These are phyloP conservation scores for Puntigrus tetrazona DNA, from an alignment of 2,113 vertebrate genomes.

Conservation along the genomic window DNA sequence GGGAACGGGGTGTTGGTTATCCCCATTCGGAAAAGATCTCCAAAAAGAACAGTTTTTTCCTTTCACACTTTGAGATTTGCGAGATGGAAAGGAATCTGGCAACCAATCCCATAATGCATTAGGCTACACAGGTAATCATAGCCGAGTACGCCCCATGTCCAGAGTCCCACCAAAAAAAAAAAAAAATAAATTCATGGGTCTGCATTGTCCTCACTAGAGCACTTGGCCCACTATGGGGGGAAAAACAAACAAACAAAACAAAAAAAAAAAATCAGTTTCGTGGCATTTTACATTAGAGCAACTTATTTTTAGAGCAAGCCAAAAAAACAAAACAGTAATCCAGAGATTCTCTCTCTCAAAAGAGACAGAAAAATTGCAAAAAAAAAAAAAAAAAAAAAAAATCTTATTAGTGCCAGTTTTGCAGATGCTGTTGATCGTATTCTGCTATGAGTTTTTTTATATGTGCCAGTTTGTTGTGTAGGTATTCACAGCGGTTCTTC, in stretches of 20 bases:
- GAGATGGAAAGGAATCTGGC: constrained; percentile 56
- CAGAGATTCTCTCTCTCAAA: constrained; percentile 70
- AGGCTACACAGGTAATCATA: constrained; percentile 53
- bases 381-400: constrained; percentile 29
- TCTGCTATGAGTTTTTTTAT: constrained; percentile 97
- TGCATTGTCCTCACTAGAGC: constrained; percentile 64
- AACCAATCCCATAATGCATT: constrained; percentile 60
- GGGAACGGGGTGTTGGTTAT: constrained; percentile 54
- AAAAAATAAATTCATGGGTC: constrained; percentile 53
- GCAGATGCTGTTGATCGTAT: constrained; percentile 93
- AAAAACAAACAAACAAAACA: too few relatives aligned
- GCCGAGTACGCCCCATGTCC: constrained; percentile 48
- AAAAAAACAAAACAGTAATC: constrained; percentile 47
- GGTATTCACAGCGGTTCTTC: constrained; percentile 97
- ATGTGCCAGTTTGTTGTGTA: constrained; percentile 98
- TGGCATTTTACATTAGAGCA: constrained; percentile 65
- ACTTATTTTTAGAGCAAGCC: constrained; percentile 61
- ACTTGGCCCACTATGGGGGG: constrained; percentile 60
- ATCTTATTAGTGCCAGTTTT: constrained; percentile 75
- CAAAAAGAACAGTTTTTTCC: constrained; percentile 51
- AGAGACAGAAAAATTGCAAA: constrained; percentile 57
- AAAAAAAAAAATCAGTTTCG: constrained; percentile 64
- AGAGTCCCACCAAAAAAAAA: constrained; percentile 37
- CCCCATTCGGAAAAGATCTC: constrained; percentile 56
- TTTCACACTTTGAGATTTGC: constrained; percentile 57